phyloP scores from a whole-genome alignment of 1,140 invertebrate genomes.

The Ganaspis sp. region DNA sequence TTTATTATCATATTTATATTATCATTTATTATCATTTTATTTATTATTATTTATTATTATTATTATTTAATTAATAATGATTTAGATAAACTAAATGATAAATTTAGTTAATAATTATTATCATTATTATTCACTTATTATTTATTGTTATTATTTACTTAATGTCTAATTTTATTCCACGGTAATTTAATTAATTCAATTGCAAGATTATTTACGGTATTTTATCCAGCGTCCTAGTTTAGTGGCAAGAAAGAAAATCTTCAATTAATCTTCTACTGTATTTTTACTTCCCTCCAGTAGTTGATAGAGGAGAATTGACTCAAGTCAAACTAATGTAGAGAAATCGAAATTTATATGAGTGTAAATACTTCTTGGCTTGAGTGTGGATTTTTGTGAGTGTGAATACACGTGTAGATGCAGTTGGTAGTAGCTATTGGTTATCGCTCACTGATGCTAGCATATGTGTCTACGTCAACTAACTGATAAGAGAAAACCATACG shows the following conservation, averaged over 20 bases:
- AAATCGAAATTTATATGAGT: not conserved
- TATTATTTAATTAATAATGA: no score
- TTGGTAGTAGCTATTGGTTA: slow-evolving; percentile 13
- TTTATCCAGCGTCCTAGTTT: no score
- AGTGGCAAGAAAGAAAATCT: not conserved
- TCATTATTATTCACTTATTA: no score
- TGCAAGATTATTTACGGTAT: no score
- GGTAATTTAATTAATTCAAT: no score
- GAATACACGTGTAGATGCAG: not conserved
- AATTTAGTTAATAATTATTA: no score
- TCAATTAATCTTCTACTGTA: not conserved
- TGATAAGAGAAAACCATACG: not conserved
- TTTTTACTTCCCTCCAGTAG: not conserved
- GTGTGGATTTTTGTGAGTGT: not conserved
- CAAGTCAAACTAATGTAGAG: not conserved
- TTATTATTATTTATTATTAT: no score
- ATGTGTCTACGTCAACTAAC: slow-evolving; percentile 3
- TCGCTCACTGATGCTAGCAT: not conserved
- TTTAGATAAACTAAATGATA: no score
- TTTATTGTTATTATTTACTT: no score
- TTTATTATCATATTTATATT: no score
- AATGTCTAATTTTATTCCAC: no score
- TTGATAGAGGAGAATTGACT: not conserved
- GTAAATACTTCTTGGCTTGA: slow-evolving; percentile 1
- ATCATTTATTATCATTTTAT: no score